Evolutionary conservation across 2,888 invertebrate genomes (phyloP).

Genomic region (Ophonus ardosiacus): DNA sequence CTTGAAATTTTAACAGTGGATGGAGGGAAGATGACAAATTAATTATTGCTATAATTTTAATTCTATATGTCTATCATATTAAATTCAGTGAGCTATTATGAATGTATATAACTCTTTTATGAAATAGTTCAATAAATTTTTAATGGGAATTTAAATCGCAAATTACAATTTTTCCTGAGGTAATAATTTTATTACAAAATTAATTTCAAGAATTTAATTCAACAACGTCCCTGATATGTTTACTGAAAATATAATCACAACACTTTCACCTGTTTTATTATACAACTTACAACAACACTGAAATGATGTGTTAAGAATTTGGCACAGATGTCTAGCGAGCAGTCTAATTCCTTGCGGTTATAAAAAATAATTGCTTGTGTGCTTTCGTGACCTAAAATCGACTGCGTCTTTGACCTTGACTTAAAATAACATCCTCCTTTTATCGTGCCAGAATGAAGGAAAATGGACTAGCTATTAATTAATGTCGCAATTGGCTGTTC

Average conservation of each 20-base stretch:
- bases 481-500: background rate
- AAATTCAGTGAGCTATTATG: too few species aligned
- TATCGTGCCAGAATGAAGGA: slow-evolving; percentile 21
- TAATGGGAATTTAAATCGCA: too few species aligned
- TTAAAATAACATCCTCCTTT: slow-evolving; percentile 7
- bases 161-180: background rate
- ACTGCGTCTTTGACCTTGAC: slow-evolving; percentile 22
- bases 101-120: background rate
- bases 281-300: background rate
- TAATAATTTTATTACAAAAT: background rate
- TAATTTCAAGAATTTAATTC: slow-evolving; percentile 5
- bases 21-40: too few species aligned
- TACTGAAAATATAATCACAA: slow-evolving; percentile 2
- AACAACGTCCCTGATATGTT: slow-evolving; percentile 5
- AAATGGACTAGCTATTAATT: background rate
- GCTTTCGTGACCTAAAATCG: slow-evolving; percentile 27
- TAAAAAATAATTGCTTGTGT: background rate
- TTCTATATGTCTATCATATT: background rate
- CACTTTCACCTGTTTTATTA: slow-evolving; percentile 40
- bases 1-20: too few species aligned
- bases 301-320: slow-evolving; percentile 30
- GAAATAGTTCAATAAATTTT: background rate
- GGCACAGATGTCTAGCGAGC: slow-evolving; percentile 10
- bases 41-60: background rate
- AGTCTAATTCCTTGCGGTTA: background rate